Base-by-base conservation (phyloP, 1,140 invertebrate genomes). In the Helicorthomorpha holstii region DNA sequence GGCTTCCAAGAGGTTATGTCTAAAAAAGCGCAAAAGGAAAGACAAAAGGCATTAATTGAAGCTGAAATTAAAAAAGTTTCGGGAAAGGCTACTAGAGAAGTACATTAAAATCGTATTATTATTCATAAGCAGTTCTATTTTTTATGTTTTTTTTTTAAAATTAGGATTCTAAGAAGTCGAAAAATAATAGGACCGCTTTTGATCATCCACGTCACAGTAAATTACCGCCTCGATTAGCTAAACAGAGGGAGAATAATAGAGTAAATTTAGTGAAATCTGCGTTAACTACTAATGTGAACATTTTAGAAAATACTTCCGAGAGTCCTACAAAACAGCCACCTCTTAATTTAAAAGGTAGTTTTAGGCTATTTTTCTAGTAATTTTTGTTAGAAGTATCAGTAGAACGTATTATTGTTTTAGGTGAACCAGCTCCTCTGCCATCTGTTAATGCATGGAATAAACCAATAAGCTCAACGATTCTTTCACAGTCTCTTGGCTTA, bases 1-100 rank as follows among this genome's bases (percentile, higher is more conserved):
- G 85, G 84, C 42, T 90, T 90, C 64, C 85, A 88, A 65, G 85
- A 91, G 65, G 86, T 89, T 1, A 76, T 82, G 43, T 85, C 81
- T 38, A 86, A 86, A 62, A 87, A 86, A 60, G 58, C 64, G n/a
- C 57, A 65, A 26, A 68, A 67, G 56, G 63, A 58, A 44, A 69
- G 68, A 54, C 63, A 68, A 53, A 69, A 68, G 52, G 61, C 61
- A 16, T 59, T 62, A 50, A 59, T 59, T 48, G 68, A 66, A 52
- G 65, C 64, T 41, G 65, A 60, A 44, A 58, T 46, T 16, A 63
- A 55, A 49, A 62, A 58, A 41, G 50, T 16, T 19, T 46, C 41
- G 42, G 50, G 7, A 14, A 48, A 51, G 46, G 47, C 46, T 47
- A 44, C 46, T 10, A 49, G 24, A 10, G 48, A 49, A 38, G 48